phyloP scores from a whole-genome alignment of 2,113 vertebrate genomes.

The Pelecanoides urinatrix region DNA sequence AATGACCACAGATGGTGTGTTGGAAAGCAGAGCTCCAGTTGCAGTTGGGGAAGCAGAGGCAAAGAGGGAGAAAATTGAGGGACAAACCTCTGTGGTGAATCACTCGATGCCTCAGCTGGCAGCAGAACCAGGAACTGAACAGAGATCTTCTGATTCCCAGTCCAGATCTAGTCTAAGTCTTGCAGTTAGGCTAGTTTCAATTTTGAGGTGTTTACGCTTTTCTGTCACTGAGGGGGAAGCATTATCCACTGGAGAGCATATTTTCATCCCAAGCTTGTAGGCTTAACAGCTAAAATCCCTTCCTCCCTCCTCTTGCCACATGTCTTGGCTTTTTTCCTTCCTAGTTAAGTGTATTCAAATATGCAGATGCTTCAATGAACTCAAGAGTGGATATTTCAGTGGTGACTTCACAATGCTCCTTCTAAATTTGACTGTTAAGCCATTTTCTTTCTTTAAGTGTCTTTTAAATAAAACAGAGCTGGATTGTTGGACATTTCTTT shows the following conservation, averaged over 20 bases:
- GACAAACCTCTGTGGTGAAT: neutral
- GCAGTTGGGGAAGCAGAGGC: neutral
- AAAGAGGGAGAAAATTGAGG: neutral
- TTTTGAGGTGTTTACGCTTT: neutral
- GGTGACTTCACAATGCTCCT: neutral
- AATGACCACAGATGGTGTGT: neutral
- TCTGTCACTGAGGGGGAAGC: neutral
- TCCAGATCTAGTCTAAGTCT: neutral
- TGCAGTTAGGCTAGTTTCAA: neutral
- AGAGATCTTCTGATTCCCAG: neutral
- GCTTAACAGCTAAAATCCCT: neutral
- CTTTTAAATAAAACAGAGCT: constrained; percentile 11
- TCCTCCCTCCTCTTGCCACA: neutral
- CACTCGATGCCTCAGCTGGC: neutral
- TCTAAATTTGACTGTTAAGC: neutral
- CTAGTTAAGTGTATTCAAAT: neutral
- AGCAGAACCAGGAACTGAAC: neutral
- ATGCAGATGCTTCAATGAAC: neutral
- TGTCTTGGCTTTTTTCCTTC: neutral
- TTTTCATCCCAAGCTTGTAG: neutral
- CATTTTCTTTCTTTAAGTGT: neutral
- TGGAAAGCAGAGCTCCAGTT: neutral
- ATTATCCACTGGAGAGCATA: neutral
- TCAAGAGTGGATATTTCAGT: neutral
- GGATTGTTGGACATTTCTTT: neutral